phyloP scores from a whole-genome alignment of 2,888 invertebrate genomes.

The Elegia similella region DNA sequence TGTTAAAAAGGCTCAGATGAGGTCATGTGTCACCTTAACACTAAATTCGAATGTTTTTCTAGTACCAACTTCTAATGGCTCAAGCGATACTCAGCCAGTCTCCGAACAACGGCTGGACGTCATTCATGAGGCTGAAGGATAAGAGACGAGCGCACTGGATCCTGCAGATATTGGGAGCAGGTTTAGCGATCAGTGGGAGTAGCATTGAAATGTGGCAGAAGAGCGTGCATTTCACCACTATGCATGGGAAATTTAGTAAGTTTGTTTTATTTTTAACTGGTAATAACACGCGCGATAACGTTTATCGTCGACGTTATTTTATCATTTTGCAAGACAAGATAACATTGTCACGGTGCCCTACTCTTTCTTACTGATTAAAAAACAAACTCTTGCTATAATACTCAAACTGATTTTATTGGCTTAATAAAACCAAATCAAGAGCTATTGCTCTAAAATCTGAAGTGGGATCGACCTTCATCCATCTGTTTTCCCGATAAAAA shows the following conservation, averaged over 20 bases:
- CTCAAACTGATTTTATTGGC: too few species aligned
- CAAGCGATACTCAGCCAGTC: slow-evolving; percentile 46
- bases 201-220: slow-evolving; percentile 43
- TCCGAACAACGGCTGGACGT: slow-evolving; percentile 46
- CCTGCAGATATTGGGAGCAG: slow-evolving; percentile 44
- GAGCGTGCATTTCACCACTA: slow-evolving; percentile 37
- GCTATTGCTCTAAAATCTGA: too few species aligned
- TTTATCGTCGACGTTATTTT: too few species aligned
- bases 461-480: too few species aligned
- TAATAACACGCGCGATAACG: too few species aligned
- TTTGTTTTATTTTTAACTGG: background rate
- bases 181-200: slow-evolving; percentile 45
- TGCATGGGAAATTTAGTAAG: slow-evolving; percentile 44
- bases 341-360: too few species aligned
- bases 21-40: background rate
- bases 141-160: slow-evolving; percentile 48
- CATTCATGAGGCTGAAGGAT: slow-evolving; percentile 36
- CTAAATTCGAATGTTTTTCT: background rate
- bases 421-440: too few species aligned
- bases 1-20: too few species aligned
- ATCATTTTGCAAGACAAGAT: too few species aligned
- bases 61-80: slow-evolving; percentile 36
- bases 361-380: too few species aligned
- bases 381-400: too few species aligned
- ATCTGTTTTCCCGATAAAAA: too few species aligned